Percentiles rank a stretch among this genome's conserved stretches.
These are phyloP conservation scores for Amblyopsis rosae DNA, from an alignment of 2,113 vertebrate species.

Conservation along the genomic window DNA sequence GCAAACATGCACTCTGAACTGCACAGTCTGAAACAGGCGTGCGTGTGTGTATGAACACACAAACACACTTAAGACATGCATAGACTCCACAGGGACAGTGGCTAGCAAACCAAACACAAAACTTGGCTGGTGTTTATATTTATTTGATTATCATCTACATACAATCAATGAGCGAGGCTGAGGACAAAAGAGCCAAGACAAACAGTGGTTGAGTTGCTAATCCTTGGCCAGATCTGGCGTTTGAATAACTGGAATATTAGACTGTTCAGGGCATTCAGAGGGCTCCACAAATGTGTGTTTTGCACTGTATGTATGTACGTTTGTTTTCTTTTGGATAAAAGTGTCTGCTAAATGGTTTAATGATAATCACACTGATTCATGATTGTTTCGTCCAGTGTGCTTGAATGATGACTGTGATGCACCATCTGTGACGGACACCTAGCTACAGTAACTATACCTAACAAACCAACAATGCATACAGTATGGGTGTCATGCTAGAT, in stretches of 20 bases:
- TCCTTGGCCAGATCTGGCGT: slow-evolving; percentile 17
- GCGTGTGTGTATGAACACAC: slow-evolving; percentile 13
- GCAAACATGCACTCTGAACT: slow-evolving; percentile 50
- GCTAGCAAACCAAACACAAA: slow-evolving; percentile 48
- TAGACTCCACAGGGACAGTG: slow-evolving; percentile 44
- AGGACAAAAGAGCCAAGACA: slow-evolving; percentile 41
- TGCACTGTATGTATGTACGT: not conserved
- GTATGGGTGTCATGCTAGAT: no score
- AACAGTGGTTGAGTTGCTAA: slow-evolving; percentile 40
- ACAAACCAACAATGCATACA: no score
- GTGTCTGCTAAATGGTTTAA: not conserved
- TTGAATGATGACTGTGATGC: no score
- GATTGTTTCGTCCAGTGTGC: no score
- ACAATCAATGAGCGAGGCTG: slow-evolving; percentile 41
- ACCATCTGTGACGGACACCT: no score
- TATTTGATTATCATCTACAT: slow-evolving; percentile 17
- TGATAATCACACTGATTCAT: no score
- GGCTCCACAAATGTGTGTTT: not conserved
- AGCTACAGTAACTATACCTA: no score
- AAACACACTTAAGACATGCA: slow-evolving; percentile 47
- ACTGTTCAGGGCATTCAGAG: not conserved
- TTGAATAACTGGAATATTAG: slow-evolving; percentile 9
- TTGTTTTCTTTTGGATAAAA: no score
- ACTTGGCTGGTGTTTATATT: slow-evolving; percentile 38
- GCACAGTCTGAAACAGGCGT: not conserved